Evolutionary conservation across 2,113 vertebrate genomes (phyloP), one percentile per base, ranked within the genome.

Genomic region (Ploceus nigricollis): DNA sequence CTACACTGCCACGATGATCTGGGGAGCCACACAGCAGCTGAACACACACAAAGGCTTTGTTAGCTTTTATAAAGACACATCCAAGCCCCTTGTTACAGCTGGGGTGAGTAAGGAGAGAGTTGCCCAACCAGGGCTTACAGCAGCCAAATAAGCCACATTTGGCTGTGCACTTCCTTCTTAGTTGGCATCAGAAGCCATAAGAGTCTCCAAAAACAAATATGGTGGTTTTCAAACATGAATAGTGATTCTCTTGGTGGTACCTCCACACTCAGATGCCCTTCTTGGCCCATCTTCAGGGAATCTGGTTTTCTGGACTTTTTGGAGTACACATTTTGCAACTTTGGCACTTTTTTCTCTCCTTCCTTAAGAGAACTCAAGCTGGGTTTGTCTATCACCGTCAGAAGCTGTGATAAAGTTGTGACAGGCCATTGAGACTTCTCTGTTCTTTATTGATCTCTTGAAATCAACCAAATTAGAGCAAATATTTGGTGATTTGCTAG

Each of bases 1-100:
- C n/a, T 61, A 24, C 56, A 25, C 40, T 2, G 3, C 23, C 31
- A 19, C 0, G 0, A 27, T 4, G 28, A 65, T 63, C 0, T 54
- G 33, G 40, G 57, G 44, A 73, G 44, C 27, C 75, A 65, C 63
- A 63, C 25, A 75, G n/a, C 64, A 79, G 53, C 20, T 7, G 48
- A 57, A 83, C 7, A 48, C 42, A 60, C 25, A 79, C n/a, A 69
- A 81, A 53, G 17, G 35, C 48, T 89, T 66, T 42, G 21, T 21
- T 40, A 40, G 47, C 30, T 92, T 80, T 61, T 72, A 33, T 6
- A 61, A 61, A 68, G 75, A 65, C 33, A 75, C 11, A 75, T 8
- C 28, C 54, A 65, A 37, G 14, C 20, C 54, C 44, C 40, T 64
- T 45, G 13, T n/a, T 53, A 39, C 12, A 90, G 50, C 31, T 58